Evolutionary conservation across 1,140 invertebrate genomes (phyloP), one percentile per base, ranked within the genome.

Genomic region (Drosophila baimaii): DNA sequence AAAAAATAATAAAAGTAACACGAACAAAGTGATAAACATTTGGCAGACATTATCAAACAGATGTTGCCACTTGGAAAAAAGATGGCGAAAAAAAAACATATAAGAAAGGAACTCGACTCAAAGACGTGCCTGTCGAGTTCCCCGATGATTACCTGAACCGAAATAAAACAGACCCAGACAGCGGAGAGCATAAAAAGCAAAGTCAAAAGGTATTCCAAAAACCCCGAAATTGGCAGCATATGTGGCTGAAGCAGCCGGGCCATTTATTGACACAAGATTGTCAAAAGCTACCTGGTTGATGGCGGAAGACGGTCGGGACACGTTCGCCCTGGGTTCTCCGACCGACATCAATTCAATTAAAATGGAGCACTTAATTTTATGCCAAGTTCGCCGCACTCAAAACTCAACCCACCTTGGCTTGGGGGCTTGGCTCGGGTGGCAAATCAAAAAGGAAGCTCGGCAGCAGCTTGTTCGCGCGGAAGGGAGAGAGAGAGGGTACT

Each of bases 341-440:
- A 66, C 55, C 79, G 64, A 83, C 68, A 79, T 81, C 83, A 86
- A 86, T 86, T 86, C 82, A 86, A 86, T 86, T 86, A 86, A 86
- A 86, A 83, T 86, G 82, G 76, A 79, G 79, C 79, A 86, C 82
- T 86, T 86, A 86, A 86, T 88, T 88, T 88, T 73, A 88, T 86
- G 83, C 82, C 83, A 88, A 84, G 81, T 85, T 84, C 78, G 75
- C 57, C 81, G 63, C 62, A 76, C 69, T 66, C 83, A 82, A 86
- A 86, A 79, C 73, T 56, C 84, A 68, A 75, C 70, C 71, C 81
- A 27, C 77, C 23, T 33, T 23, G 41, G 37, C 41, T 43, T 25
- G 27, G 35, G n/a, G 64, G 58, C n/a, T n/a, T n/a, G 9, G 1
- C 10, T n/a, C 65, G 61, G 68, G 39, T 73, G 79, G 55, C 80